Evolutionary conservation across 2,113 vertebrate genomes (phyloP), one percentile per base, ranked within the genome.

Genomic region (Cynoglossus semilaevis): DNA sequence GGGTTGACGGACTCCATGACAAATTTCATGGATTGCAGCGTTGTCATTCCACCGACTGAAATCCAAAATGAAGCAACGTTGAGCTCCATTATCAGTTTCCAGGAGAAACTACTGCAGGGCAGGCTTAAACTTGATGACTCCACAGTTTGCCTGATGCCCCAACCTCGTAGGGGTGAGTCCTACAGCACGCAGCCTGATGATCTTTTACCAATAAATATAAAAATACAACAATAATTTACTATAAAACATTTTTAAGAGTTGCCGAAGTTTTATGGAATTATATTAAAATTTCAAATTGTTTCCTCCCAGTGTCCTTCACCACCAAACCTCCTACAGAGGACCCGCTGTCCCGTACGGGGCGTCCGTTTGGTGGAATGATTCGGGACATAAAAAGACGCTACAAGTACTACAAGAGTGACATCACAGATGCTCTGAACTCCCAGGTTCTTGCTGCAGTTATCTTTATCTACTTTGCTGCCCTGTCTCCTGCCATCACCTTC

Each of bases 391-490:
- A 86, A 72, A 90, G 92, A 9, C 95, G 97, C 8, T 96, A 95
- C 83, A 91, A 91, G 50, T 82, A 91, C 68, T 99, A 98, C 12
- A 87, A 91, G 71, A 97, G 94, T 4, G 96, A 98, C 85, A 91
- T 98, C 86, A 94, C 78, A 0, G 96, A 99, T 0, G 94, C 93
- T 0, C 70, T 95, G 1, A 95, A 85, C 15, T 62, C 89, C 1
- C 96, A 98, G 82, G 95, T 93, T 57, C 79, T 99, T 58, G 94
- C 97, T 0, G 93, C 96, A 0, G 82, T 96, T 79, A 97, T 99
- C 81, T 99, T 99, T 83, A 98, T 99, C 87, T 99, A 98, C 85
- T 99, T 99, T 1, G 97, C 96, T 0, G 95, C 97, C 4, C 83
- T 99, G 70, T 94, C 97, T 1, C 96, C 97, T 0, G 92, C 96